Conservation (phyloP, 2,888 invertebrate genomes). For the Apodemia hepburni region DNA sequence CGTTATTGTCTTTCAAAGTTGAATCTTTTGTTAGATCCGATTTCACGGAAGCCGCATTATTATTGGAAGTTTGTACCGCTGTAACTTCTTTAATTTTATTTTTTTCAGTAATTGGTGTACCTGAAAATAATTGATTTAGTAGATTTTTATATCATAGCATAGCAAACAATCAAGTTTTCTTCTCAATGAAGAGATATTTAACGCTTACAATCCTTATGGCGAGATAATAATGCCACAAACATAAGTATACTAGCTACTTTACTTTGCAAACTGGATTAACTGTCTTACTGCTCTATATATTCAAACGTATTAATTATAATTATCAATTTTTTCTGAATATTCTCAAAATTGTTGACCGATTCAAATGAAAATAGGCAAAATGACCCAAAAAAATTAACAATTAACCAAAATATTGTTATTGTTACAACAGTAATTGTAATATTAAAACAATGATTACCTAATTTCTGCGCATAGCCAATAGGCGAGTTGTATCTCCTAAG, state of each 20-base stretch:
- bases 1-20: not conserved
- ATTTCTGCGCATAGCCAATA: conserved; percentile 37
- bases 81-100: not conserved
- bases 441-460: conserved; percentile 33
- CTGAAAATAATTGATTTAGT: not conserved
- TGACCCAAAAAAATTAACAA: too few relatives aligned
- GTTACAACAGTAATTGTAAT: not conserved
- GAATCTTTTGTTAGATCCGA: not conserved
- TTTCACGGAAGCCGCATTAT: not conserved
- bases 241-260: too few relatives aligned
- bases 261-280: too few relatives aligned
- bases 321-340: too few relatives aligned
- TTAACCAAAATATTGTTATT: too few relatives aligned
- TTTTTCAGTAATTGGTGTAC: conserved; percentile 2
- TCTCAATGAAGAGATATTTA: too few relatives aligned
- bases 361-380: too few relatives aligned
- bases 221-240: too few relatives aligned
- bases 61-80: not conserved
- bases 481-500: conserved; percentile 47
- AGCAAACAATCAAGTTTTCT: not conserved
- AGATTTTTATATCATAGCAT: not conserved
- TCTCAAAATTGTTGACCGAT: too few relatives aligned
- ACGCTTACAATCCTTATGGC: too few relatives aligned
- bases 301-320: too few relatives aligned
- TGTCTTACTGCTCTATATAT: too few relatives aligned